A percentile compares a stretch with the other conserved stretches of the same genome.
phyloP scores from a whole-genome alignment of 2,888 invertebrate genomes.

The Ametastegia equiseti region DNA sequence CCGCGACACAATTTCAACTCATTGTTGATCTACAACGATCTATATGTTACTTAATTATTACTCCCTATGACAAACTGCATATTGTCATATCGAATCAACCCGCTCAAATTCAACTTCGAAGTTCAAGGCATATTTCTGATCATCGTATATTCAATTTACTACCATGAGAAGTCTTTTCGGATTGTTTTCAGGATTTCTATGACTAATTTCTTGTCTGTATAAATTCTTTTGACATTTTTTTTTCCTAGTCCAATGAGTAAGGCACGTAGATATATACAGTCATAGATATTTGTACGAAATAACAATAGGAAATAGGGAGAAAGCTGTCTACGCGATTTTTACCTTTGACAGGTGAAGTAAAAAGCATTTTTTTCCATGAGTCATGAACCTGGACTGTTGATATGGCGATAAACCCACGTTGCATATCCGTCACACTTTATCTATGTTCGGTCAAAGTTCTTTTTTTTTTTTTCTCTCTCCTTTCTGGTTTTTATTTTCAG shows the following conservation, averaged over 20 bases:
- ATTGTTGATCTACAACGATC: conserved; percentile 4
- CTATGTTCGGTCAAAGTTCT: conserved; percentile 8
- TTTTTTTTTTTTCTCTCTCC: background rate
- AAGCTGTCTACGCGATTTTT: background rate
- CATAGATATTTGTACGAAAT: background rate
- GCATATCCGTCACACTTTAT: background rate
- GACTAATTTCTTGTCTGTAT: no score
- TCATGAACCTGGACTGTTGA: background rate
- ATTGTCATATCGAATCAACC: background rate
- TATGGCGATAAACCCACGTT: background rate
- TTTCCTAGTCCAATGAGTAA: background rate
- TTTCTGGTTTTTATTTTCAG: no score
- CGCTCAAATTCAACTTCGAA: no score
- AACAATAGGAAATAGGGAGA: background rate
- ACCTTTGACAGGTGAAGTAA: background rate
- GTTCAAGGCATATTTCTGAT: no score
- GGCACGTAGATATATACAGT: background rate
- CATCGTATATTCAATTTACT: no score
- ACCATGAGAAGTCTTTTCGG: no score
- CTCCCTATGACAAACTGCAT: background rate
- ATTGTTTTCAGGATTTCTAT: no score
- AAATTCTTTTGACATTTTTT: background rate
- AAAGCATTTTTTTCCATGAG: conserved; percentile 12
- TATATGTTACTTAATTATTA: background rate
- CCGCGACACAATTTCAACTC: conserved; percentile 28